These are phyloP conservation scores for Meliscaeva auricollis DNA, from an alignment of 2,888 invertebrate genomes.

Conservation along the genomic window DNA sequence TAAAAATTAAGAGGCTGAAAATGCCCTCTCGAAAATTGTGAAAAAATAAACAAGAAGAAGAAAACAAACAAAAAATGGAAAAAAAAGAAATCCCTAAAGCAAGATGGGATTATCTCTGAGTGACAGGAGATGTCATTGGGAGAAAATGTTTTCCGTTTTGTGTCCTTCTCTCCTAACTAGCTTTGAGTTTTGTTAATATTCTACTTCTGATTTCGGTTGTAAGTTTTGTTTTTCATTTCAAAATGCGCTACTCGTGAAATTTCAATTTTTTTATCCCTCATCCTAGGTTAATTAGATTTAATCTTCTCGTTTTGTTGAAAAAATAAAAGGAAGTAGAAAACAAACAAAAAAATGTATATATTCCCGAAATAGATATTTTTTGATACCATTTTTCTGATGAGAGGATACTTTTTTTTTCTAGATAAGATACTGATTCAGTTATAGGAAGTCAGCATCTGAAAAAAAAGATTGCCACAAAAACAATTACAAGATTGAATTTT, in stretches of 20 bases:
- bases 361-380: conserved; percentile 5
- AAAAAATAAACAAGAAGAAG: too few relatives aligned
- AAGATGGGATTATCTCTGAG: conserved; percentile 64
- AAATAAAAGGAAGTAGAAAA: conserved; percentile 12
- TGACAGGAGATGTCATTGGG: conserved; percentile 67
- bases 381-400: conserved; percentile 19
- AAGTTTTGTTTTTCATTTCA: not conserved
- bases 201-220: conserved; percentile 34
- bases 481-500: conserved; percentile 28
- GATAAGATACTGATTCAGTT: not conserved
- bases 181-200: conserved; percentile 16
- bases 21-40: not conserved
- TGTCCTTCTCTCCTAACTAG: not conserved
- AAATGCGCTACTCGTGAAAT: conserved; percentile 34
- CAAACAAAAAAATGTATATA: too few relatives aligned
- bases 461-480: not conserved
- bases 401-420: conserved; percentile 19
- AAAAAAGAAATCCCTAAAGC: conserved; percentile 29
- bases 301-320: conserved; percentile 48
- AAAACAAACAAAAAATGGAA: conserved; percentile 4
- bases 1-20: conserved; percentile 42
- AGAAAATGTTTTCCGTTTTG: conserved; percentile 31
- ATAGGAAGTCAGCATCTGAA: not conserved
- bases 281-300: conserved; percentile 73
- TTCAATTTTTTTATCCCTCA: conserved; percentile 65